Evolutionary conservation across 2,797 vertebrate genomes (phyloP), one percentile per base, ranked within the genome.

Genomic region (Lepus townsendii): DNA sequence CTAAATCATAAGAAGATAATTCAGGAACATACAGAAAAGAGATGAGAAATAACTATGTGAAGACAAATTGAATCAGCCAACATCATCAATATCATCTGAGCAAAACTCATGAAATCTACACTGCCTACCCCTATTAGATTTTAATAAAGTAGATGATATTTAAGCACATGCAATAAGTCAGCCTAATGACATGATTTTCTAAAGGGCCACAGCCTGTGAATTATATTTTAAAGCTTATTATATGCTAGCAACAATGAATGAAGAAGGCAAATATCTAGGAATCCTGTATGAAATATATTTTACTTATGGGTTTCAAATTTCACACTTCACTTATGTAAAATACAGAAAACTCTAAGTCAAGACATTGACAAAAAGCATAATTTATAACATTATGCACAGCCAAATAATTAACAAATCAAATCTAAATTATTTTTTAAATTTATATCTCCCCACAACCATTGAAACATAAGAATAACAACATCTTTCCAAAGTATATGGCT

Each of bases 61-160:
- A 24, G 63, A 78, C 5, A 91, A 82, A 72, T 52, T 66, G 90
- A 71, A 71, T 88, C n/a, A 63, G 20, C 20, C 57, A 90, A 42
- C 20, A 69, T 63, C 20, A 83, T 72, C 32, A 88, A 17, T 69
- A 69, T 65, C 9, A 30, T 38, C 47, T 11, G 77, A 71, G 3
- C 35, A 84, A 94, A 96, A 82, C 24, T 38, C 47, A 80, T 88
- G 62, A 84, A 73, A 86, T 90, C 17, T 85, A 84, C 24, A 69
- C n/a, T 82, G 10, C 14, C 6, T 79, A 54, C 26, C 77, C 63
- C 2, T 63, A 73, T 32, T 72, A 66, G 26, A 79, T 92, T 38
- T 76, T 85, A 30, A 80, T 54, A 60, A 82, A 50, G 7, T 13
- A 82, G n/a, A 73, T 42, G 60, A 73, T 79, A 22, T 82, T 87